phyloP scores from a whole-genome alignment of 2,888 invertebrate species.

The Ophion slaviceki region DNA sequence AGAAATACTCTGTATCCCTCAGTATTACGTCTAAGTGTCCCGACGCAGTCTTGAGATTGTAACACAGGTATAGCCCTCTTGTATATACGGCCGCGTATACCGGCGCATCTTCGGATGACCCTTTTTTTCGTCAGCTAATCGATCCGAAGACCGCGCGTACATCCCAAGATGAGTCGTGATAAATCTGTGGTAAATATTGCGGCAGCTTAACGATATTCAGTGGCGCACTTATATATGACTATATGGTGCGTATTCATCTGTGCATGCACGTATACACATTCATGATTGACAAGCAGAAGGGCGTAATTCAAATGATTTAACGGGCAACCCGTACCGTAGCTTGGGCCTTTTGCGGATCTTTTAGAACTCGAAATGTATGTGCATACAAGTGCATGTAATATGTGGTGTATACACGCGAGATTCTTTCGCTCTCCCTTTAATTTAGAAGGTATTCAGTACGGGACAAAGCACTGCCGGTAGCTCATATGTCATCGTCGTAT shows the following conservation, averaged over 20 bases:
- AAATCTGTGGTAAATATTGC: conserved; percentile 58
- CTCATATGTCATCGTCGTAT: conserved; percentile 81
- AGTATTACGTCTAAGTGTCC: conserved; percentile 22
- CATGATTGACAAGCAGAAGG: neutral
- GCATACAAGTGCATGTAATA: conserved; percentile 36
- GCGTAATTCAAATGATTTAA: conserved; percentile 21
- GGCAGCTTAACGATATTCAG: conserved; percentile 49
- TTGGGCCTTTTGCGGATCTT: neutral
- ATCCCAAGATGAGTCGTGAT: conserved; percentile 52
- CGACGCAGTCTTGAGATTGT: conserved; percentile 1
- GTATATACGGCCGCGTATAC: too few relatives aligned
- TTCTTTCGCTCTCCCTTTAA: conserved; percentile 74
- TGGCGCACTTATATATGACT: conserved; percentile 30
- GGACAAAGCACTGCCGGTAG: conserved; percentile 79
- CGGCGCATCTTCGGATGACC: neutral
- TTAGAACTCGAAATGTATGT: neutral
- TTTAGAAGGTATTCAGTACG: conserved; percentile 80
- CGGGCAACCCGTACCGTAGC: neutral
- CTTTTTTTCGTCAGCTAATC: conserved; percentile 45
- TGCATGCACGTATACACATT: conserved; percentile 13
- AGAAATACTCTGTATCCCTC: neutral
- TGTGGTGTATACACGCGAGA: conserved; percentile 37
- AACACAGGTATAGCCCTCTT: neutral
- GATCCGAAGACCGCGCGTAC: conserved; percentile 17
- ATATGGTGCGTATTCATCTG: neutral